phyloP scores from a whole-genome alignment of 2,797 vertebrate genomes.

The Loriculus beryllinus region DNA sequence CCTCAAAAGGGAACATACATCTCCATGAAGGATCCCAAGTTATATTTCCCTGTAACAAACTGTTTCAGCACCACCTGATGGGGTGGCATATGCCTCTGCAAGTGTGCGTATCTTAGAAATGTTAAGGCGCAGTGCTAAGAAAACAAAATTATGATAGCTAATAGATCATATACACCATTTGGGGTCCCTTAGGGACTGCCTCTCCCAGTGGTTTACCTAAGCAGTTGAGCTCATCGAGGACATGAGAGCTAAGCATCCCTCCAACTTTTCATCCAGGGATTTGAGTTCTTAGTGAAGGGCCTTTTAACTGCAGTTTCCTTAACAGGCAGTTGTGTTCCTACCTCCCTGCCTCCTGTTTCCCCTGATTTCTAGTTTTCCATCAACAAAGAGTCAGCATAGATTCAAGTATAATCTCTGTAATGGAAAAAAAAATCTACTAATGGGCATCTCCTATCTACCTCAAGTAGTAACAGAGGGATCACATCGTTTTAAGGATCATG shows the following conservation, averaged over 20 bases:
- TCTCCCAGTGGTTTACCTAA: not conserved
- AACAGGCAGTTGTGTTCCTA: not conserved
- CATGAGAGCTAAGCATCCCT: not conserved
- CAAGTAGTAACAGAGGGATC: not conserved
- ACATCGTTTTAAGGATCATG: not conserved
- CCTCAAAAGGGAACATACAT: not conserved
- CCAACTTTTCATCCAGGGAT: not conserved
- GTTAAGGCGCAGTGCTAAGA: not conserved
- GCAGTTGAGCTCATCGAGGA: not conserved
- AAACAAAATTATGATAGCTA: not conserved
- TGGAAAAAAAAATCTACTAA: not conserved
- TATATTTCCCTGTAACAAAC: not conserved
- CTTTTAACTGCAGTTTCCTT: not conserved
- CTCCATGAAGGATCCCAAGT: not conserved
- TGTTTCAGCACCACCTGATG: not conserved
- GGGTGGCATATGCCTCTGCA: not conserved
- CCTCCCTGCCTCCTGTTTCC: not conserved
- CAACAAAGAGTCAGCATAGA: not conserved
- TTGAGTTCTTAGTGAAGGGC: not conserved
- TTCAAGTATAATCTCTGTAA: not conserved
- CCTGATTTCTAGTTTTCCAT: not conserved
- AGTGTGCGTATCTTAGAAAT: fast-evolving
- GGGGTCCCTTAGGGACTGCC: not conserved
- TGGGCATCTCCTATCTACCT: not conserved
- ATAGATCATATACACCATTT: not conserved